Base-by-base conservation (phyloP, 1,140 invertebrate genomes). In the Zaprionus taronus region DNA sequence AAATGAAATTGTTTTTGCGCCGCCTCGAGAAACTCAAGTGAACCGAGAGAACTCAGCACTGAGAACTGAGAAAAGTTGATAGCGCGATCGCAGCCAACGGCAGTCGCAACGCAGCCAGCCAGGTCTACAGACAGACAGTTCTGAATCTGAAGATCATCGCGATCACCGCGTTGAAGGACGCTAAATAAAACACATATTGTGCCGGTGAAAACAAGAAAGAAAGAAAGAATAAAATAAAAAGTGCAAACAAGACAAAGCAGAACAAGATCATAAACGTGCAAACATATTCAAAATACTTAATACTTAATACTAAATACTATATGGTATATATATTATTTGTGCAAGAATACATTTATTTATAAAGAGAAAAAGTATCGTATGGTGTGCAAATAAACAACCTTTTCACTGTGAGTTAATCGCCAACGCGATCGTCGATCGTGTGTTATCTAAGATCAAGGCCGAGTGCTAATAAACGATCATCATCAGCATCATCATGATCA, bases 121-220 rank as follows among this genome's bases (percentile, higher is more conserved):
- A 63, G 38, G 14, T 38, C 57, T 41, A n/a, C 38, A 76, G 72
- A 51, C 70, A 49, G 58, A 26, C 55, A 55, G 73, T 65, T 76
- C 61, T 60, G 57, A 53, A 56, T 76, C 68, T 60, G 63, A 53
- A 56, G 20, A 38, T 56, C 70, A 64, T 77, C 63, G 80, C 66
- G 76, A 80, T 51, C 63, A 73, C 26, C 47, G 53, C 69, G 55
- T 71, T 79, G 77, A 80, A 77, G 70, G 75, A 78, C 76, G 38
- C 64, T 64, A 49, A 11, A 49, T 20, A 49, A 20, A 51, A 24
- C 22, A 44, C 0, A 63, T 71, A 51, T 71, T 58, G 67, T 71
- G 67, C 60, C 67, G 67, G 72, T 75, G 72, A 61, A 56, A 31
- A 31, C 7, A 31, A 34, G 5, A 56, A 36, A 15, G 6, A 55